Conservation (phyloP, 2,888 invertebrate species). For the Scotopteryx bipunctaria region DNA sequence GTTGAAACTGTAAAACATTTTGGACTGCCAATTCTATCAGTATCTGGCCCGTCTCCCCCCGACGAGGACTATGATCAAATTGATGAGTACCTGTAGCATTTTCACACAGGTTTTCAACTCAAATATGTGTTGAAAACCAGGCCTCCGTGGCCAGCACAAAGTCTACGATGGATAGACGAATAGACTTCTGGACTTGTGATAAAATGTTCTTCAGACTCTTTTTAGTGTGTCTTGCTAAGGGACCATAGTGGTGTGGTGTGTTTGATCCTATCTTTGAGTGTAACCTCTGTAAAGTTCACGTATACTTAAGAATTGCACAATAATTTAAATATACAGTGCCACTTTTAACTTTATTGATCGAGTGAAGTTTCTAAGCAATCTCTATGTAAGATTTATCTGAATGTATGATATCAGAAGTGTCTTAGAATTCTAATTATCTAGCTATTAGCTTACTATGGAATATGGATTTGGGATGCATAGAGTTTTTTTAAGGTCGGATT, state of each 20-base stretch:
- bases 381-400: constrained; percentile 43
- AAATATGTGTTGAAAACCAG: constrained; percentile 78
- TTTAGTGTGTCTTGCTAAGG: constrained; percentile 69
- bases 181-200: constrained; percentile 57
- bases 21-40: constrained; percentile 89
- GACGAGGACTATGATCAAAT: constrained; percentile 86
- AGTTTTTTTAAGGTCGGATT: constrained; percentile 39
- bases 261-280: constrained; percentile 48
- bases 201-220: constrained; percentile 53
- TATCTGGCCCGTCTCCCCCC: constrained; percentile 91
- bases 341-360: constrained; percentile 63
- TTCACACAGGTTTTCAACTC: constrained; percentile 77
- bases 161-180: constrained; percentile 55
- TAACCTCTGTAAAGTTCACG: constrained; percentile 52
- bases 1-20: constrained; percentile 84
- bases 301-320: constrained; percentile 72
- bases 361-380: constrained; percentile 57
- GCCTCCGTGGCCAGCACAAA: constrained; percentile 77
- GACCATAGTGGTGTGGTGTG: constrained; percentile 73
- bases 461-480: constrained; percentile 45
- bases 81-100: constrained; percentile 86
- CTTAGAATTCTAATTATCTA: constrained; percentile 51
- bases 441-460: constrained; percentile 50
- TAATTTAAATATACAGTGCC: constrained; percentile 72
- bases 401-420: constrained; percentile 52